Evolutionary conservation across 2,797 vertebrate genomes (phyloP).

Genomic region (Microctenopoma lineatum): DNA sequence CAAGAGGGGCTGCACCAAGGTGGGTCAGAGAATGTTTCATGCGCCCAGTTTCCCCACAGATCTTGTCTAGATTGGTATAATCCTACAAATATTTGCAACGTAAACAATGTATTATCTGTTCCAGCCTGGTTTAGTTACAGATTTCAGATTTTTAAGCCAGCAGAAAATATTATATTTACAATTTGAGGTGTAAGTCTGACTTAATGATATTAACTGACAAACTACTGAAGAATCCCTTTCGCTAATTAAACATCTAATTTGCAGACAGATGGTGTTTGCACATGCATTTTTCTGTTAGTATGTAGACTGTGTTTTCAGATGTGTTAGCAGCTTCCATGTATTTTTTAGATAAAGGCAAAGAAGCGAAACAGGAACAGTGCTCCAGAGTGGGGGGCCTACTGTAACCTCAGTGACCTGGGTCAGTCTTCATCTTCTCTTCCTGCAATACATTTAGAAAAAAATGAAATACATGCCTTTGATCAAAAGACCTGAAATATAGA

Average conservation of each 20-base stretch:
- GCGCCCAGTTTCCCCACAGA: too few species aligned
- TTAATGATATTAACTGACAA: too few species aligned
- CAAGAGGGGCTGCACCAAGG: slow-evolving; percentile 66
- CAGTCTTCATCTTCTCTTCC: slow-evolving; percentile 67
- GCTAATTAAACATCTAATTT: too few species aligned
- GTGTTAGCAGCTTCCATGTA: background rate
- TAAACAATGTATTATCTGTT: background rate
- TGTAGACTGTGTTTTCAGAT: background rate
- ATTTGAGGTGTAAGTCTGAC: background rate
- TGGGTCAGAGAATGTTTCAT: slow-evolving; percentile 22
- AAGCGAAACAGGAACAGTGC: slow-evolving; percentile 83
- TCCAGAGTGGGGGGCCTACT: slow-evolving; percentile 89
- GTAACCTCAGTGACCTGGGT: slow-evolving; percentile 90
- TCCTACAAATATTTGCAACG: too few species aligned
- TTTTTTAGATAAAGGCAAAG: slow-evolving; percentile 68
- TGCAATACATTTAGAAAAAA: background rate
- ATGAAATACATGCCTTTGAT: too few species aligned
- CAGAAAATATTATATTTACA: background rate
- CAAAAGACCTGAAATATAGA: too few species aligned
- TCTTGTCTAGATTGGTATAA: too few species aligned
- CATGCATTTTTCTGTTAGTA: background rate
- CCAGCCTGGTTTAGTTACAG: too few species aligned
- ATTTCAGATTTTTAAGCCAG: background rate
- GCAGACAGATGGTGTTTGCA: too few species aligned
- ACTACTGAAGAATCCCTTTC: background rate